Evolutionary conservation across 2,888 invertebrate genomes (phyloP).

Genomic region (Mycalesis mineus): DNA sequence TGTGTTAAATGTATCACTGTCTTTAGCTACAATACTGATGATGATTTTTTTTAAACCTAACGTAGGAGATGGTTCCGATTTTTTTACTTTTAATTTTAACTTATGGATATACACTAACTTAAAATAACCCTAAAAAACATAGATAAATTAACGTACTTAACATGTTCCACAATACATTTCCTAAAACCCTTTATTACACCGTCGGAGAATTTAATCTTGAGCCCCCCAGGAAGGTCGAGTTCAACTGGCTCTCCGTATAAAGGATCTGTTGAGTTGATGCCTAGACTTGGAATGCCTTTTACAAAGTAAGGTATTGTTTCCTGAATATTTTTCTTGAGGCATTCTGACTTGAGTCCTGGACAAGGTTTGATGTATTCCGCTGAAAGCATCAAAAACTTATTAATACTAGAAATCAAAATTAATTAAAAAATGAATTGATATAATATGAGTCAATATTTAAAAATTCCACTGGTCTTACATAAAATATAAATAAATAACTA

Average conservation of each 20-base stretch:
- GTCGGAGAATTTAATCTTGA: slow-evolving; percentile 48
- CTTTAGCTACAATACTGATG: no score
- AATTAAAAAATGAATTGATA: no score
- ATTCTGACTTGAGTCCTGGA: slow-evolving; percentile 46
- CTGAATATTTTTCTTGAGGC: slow-evolving; percentile 49
- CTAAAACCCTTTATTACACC: slow-evolving; percentile 52
- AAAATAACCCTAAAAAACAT: no score
- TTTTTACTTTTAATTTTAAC: no score
- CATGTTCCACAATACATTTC: slow-evolving; percentile 53
- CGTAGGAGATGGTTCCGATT: no score
- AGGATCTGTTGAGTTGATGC: slow-evolving; percentile 47
- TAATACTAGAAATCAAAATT: no score
- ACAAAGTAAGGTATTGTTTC: slow-evolving; percentile 47
- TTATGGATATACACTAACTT: no score
- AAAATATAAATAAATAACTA: no score
- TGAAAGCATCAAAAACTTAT: slow-evolving; percentile 27
- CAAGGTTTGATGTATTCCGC: slow-evolving; percentile 50
- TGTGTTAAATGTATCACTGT: no score
- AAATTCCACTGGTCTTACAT: no score
- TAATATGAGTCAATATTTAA: no score
- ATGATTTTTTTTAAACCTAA: no score
- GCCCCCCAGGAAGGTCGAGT: slow-evolving; percentile 47
- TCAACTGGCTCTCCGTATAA: slow-evolving; percentile 38
- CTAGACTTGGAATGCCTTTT: slow-evolving; percentile 51
- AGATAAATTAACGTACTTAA: slow-evolving; percentile 40